These are phyloP conservation scores for Periphyllus acericola DNA, from an alignment of 2,888 invertebrate genomes.

Conservation along the genomic window DNA sequence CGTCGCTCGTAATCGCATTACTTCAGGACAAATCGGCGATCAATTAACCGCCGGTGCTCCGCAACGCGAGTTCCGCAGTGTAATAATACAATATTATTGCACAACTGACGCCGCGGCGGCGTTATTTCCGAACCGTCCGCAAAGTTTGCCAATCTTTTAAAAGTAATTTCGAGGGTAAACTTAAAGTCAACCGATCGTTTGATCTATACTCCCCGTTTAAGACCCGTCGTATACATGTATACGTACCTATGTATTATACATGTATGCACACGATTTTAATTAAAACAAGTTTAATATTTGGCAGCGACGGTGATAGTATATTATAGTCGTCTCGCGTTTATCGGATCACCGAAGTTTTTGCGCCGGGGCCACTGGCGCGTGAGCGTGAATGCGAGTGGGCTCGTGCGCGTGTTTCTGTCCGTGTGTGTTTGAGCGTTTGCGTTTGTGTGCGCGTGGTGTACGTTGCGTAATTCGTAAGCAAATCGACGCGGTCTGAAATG, in stretches of 20 bases:
- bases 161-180: neutral
- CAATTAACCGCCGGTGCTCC: too few species aligned
- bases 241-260: neutral
- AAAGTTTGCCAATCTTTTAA: constrained; percentile 28
- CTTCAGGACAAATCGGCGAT: neutral
- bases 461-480: constrained; percentile 15
- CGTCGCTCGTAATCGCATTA: neutral
- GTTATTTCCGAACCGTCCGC: neutral
- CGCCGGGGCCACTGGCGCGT: neutral
- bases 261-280: constrained; percentile 42
- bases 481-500: constrained; percentile 38
- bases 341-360: constrained; percentile 51
- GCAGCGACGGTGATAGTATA: neutral
- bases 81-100: too few species aligned
- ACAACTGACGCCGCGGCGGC: neutral
- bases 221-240: too few species aligned
- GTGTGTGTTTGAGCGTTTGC: too few species aligned
- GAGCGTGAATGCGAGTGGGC: too few species aligned
- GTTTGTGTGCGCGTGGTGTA: neutral
- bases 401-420: too few species aligned
- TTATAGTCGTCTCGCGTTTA: constrained; percentile 30
- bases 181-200: constrained; percentile 15
- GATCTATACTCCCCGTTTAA: constrained; percentile 12
- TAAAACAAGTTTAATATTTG: constrained; percentile 41
- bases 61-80: too few species aligned